Evolutionary conservation across 2,888 invertebrate species (phyloP).

Genomic region (Aporophyla nigra): DNA sequence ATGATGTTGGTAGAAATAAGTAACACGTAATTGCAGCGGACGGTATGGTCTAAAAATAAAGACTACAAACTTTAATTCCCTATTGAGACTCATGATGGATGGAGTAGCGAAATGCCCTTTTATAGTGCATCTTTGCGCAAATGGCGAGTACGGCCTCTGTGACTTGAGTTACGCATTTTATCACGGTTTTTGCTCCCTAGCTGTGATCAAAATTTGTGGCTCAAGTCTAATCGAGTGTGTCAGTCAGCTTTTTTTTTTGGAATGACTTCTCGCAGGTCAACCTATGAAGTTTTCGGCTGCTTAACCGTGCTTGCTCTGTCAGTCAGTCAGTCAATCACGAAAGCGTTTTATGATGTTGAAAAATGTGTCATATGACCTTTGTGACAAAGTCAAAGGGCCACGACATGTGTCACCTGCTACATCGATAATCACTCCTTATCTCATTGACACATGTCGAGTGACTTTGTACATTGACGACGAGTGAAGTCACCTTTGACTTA

Average conservation of each 20-base stretch:
- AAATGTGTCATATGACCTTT: background rate
- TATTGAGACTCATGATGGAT: too few species aligned
- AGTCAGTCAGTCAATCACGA: too few species aligned
- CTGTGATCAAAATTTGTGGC: too few species aligned
- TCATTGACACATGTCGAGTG: background rate
- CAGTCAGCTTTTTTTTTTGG: too few species aligned
- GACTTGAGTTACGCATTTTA: too few species aligned
- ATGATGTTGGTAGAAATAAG: background rate
- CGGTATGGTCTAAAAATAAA: background rate
- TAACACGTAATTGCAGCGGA: background rate
- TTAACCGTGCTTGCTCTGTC: too few species aligned
- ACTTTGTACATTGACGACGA: background rate
- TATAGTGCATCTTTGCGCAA: background rate
- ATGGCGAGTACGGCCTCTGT: too few species aligned
- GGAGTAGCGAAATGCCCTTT: background rate
- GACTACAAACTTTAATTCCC: background rate
- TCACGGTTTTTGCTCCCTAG: too few species aligned
- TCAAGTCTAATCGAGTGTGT: too few species aligned
- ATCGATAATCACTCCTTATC: conserved; percentile 1
- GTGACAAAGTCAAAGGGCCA: background rate
- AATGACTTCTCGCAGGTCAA: too few species aligned
- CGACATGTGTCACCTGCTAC: conserved; percentile 6
- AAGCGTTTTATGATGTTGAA: too few species aligned
- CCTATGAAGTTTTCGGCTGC: too few species aligned
- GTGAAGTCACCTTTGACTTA: background rate